phyloP scores from a whole-genome alignment of 2,888 invertebrate genomes.

The Drosophila monieri region DNA sequence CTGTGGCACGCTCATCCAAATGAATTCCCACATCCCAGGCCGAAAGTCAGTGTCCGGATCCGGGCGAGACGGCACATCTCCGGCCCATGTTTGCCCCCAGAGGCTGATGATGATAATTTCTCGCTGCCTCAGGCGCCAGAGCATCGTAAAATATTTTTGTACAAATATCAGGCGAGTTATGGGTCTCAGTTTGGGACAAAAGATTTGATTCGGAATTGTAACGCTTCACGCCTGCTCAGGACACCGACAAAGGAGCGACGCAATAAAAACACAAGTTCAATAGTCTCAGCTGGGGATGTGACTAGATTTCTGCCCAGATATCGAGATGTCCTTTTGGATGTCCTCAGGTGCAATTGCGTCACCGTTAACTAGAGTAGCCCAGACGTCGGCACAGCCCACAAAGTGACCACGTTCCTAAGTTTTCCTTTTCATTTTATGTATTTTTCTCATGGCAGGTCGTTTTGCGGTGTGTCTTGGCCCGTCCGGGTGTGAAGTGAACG shows the following conservation, averaged over 20 bases:
- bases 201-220: slow-evolving; percentile 63
- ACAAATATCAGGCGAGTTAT: slow-evolving; percentile 53
- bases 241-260: slow-evolving; percentile 58
- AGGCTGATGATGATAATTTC: slow-evolving; percentile 21
- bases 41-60: slow-evolving; percentile 21
- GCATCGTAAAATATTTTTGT: slow-evolving; percentile 60
- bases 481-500: slow-evolving; percentile 66
- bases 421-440: not conserved
- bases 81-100: slow-evolving; percentile 24
- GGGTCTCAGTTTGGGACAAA: slow-evolving; percentile 54
- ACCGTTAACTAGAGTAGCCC: slow-evolving; percentile 34
- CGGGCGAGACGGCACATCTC: slow-evolving; percentile 47
- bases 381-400: slow-evolving; percentile 35
- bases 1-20: slow-evolving; percentile 55
- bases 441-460: slow-evolving; percentile 17
- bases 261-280: slow-evolving; percentile 39
- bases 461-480: slow-evolving; percentile 43
- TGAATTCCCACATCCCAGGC: slow-evolving; percentile 21
- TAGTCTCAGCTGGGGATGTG: slow-evolving; percentile 49
- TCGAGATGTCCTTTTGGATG: slow-evolving; percentile 19
- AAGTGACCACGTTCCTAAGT: slow-evolving; percentile 38
- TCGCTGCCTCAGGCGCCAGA: slow-evolving; percentile 55
- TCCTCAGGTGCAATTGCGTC: slow-evolving; percentile 72
- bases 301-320: slow-evolving; percentile 25
- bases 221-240: slow-evolving; percentile 68